phyloP scores from a whole-genome alignment of 2,797 vertebrate species.

The Bucorvus abyssinicus region DNA sequence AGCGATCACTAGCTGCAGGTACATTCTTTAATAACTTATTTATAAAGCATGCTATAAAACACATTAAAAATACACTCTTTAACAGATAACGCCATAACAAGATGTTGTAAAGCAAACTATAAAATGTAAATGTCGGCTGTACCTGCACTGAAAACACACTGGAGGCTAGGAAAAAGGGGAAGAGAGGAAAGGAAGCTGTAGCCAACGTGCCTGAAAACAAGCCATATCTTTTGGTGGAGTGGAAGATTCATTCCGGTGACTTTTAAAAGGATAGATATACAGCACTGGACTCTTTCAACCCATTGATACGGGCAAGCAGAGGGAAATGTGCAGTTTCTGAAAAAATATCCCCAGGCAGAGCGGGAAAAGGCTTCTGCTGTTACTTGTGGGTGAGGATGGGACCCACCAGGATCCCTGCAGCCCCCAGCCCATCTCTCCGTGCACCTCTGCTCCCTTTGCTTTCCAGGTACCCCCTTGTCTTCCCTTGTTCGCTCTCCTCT shows the following conservation, averaged over 20 bases:
- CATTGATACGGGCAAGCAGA: not conserved
- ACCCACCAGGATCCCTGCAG: not conserved
- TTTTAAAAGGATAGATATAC: not conserved
- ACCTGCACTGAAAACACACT: not conserved
- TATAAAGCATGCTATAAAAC: constrained; percentile 73
- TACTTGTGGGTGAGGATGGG: not conserved
- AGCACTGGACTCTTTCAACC: not conserved
- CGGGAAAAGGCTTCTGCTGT: not conserved
- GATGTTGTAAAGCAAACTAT: constrained; percentile 55
- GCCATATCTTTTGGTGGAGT: not conserved
- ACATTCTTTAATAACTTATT: constrained; percentile 76
- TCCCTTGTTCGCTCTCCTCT: not conserved
- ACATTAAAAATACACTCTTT: constrained; percentile 80
- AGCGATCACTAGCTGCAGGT: constrained; percentile 73
- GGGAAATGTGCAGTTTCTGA: accelerated
- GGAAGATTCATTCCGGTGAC: not conserved
- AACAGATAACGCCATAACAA: constrained; percentile 71
- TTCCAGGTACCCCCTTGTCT: not conserved
- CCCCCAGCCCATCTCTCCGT: not conserved
- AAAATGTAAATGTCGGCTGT: constrained; percentile 31
- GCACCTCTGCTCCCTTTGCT: not conserved
- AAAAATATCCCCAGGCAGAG: not conserved
- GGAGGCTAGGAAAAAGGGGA: not conserved
- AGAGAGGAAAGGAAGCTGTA: not conserved
- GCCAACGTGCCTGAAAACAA: not conserved